These are phyloP conservation scores for Dysdera silvatica DNA, from an alignment of 1,140 invertebrate species.

Conservation along the genomic window DNA sequence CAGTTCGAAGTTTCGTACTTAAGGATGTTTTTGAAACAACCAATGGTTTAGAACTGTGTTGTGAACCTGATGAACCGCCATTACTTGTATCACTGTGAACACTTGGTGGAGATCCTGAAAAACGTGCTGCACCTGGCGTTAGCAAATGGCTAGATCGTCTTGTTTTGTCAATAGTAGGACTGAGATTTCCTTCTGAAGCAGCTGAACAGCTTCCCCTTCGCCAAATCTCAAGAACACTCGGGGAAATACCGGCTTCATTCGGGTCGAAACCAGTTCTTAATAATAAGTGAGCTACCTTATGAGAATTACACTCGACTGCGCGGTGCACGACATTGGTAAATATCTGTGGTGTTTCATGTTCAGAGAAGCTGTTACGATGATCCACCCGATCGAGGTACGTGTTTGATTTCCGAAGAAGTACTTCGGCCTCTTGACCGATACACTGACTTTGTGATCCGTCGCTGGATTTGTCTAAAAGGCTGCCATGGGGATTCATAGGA, in stretches of 20 bases:
- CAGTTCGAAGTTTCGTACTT: slow-evolving; percentile 31
- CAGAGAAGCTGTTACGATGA: slow-evolving; percentile 33
- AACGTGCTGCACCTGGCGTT: slow-evolving; percentile 3
- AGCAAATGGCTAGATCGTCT: slow-evolving; percentile 15
- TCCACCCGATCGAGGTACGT: slow-evolving; percentile 38
- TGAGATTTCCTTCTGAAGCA: not conserved
- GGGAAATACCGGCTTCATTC: slow-evolving; percentile 45
- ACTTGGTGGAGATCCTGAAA: not conserved
- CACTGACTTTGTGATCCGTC: slow-evolving; percentile 37
- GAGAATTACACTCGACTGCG: slow-evolving; percentile 51
- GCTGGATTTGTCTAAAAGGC: slow-evolving; percentile 38
- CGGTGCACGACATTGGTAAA: slow-evolving; percentile 53
- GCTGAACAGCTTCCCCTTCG: slow-evolving; percentile 14
- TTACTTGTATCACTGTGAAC: slow-evolving; percentile 1
- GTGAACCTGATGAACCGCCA: not conserved
- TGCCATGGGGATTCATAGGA: slow-evolving; percentile 42
- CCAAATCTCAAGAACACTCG: not conserved
- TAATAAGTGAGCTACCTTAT: slow-evolving; percentile 51
- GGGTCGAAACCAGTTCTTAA: slow-evolving; percentile 52
- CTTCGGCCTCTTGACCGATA: slow-evolving; percentile 35
- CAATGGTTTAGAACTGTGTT: not conserved
- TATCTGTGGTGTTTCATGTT: slow-evolving; percentile 39
- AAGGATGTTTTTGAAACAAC: slow-evolving; percentile 13
- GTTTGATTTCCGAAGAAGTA: slow-evolving; percentile 33
- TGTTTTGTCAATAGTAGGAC: not conserved